Evolutionary conservation across 2,797 vertebrate genomes (phyloP).

Genomic region (Triplophysa bombifrons): DNA sequence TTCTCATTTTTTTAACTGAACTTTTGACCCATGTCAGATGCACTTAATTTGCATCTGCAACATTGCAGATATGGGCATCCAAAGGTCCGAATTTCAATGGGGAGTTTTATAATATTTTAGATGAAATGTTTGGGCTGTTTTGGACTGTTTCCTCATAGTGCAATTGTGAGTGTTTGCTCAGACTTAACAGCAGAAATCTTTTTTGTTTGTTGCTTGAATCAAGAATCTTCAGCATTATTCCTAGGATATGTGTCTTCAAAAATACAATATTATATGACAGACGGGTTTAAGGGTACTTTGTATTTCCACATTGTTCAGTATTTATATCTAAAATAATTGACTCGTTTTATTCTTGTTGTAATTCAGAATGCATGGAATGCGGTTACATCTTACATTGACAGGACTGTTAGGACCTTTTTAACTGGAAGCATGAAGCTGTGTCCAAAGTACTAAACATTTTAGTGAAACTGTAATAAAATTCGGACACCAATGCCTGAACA

Average conservation of each 20-base stretch:
- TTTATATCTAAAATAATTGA: constrained; percentile 58
- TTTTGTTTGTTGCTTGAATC: constrained; percentile 39
- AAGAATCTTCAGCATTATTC: constrained; percentile 1
- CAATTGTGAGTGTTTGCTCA: constrained; percentile 45
- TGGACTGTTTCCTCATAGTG: constrained; percentile 21
- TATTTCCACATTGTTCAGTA: constrained; percentile 62
- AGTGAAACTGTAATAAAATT: neutral
- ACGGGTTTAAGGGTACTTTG: constrained; percentile 53
- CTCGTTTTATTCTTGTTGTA: constrained; percentile 17
- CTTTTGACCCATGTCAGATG: constrained; percentile 39
- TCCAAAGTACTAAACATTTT: neutral
- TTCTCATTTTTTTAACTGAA: constrained; percentile 22
- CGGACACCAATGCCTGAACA: constrained; percentile 6
- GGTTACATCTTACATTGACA: neutral
- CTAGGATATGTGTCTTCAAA: constrained; percentile 18
- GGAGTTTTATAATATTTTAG: constrained; percentile 33
- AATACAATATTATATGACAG: constrained; percentile 10
- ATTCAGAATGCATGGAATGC: constrained; percentile 24
- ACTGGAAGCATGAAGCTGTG: constrained; percentile 14
- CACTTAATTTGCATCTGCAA: constrained; percentile 39
- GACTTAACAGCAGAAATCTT: constrained; percentile 20
- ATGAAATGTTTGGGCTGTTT: constrained; percentile 28
- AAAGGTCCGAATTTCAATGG: neutral
- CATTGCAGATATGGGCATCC: constrained; percentile 36
- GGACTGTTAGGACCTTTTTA: neutral